Base-by-base conservation (phyloP, 2,888 invertebrate genomes). In the Lasius fuliginosus region DNA sequence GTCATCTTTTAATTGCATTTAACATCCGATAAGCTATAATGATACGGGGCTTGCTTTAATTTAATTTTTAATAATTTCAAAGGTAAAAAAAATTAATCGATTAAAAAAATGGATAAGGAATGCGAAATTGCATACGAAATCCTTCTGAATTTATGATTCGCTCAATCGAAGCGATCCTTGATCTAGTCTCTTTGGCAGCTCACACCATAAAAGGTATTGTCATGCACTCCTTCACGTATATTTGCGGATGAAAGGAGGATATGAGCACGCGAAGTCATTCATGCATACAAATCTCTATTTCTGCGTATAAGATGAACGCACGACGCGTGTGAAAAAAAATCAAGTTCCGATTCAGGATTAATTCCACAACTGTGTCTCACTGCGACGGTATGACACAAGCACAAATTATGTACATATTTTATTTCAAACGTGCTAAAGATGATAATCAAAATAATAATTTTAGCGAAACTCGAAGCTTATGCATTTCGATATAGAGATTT, bases 191-290 rank as follows among this genome's bases (percentile, higher is more conserved):
- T 49, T 77, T 71, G 27, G 18, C 15, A 23, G 30, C 23, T 67
- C 36, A 12, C 65, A 9, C 36, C n/a, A 8, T 33, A 36, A 58
- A 9, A 69, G 15, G 42, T 71, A 79, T 73, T 73, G 42, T 60
- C 77, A 40, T 27, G 76, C 53, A 58, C 58, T 58, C 73, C 58
- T 71, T 42, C 58, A 73, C 74, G 58, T 79, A 56, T 58, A 71
- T 71, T 77, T 42, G 12, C 15, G 74, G 23, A 60, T 58, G 18
- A 71, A 56, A 40, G 71, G 42, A 73, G 36, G 74, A 73, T 73
- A 79, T 79, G 58, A 71, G 73, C 42, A 33, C 46, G 30, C 58
- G 42, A 56, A 27, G 60, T 73, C 79, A 58, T 23, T 18, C 58
- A 27, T 23, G 79, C 79, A 79, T 71, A 58, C 8, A 73, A 73